Conservation (phyloP, 2,888 invertebrate genomes). For the Melipona bicolor region DNA sequence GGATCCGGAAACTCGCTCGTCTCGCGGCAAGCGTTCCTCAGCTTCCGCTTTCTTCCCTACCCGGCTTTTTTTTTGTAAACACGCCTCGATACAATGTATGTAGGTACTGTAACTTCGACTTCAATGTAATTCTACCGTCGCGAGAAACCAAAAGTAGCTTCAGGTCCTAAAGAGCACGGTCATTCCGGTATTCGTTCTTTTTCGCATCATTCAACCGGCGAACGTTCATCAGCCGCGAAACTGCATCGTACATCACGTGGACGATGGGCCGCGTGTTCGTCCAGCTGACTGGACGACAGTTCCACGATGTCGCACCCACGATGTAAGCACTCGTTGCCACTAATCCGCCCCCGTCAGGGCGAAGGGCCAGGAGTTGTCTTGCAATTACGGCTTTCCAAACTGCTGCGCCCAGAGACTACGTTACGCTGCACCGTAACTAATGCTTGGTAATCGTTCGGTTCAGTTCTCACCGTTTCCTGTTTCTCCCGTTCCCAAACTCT, state of each 20-base stretch:
- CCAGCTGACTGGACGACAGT: conserved; percentile 61
- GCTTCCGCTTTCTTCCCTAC: neutral
- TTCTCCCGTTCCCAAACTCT: conserved; percentile 34
- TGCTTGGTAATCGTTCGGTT: conserved; percentile 60
- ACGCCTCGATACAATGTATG: neutral
- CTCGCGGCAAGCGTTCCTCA: conserved; percentile 20
- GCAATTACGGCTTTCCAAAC: conserved; percentile 63
- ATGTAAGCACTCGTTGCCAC: conserved; percentile 60
- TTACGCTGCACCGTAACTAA: conserved; percentile 53
- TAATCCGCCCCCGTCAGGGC: conserved; percentile 57
- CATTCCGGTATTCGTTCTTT: neutral
- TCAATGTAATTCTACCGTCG: neutral
- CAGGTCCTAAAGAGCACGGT: neutral
- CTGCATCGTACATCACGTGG: conserved; percentile 58
- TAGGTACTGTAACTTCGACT: neutral
- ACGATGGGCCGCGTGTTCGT: conserved; percentile 61
- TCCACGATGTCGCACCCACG: conserved; percentile 55
- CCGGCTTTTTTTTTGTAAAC: neutral
- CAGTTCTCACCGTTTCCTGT: conserved; percentile 52
- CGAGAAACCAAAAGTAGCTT: neutral
- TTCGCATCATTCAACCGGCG: neutral
- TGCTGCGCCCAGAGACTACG: conserved; percentile 52
- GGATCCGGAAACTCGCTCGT: conserved; percentile 34
- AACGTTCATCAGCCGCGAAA: conserved; percentile 1
- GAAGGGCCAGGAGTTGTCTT: conserved; percentile 60